Percentiles rank a stretch among this genome's conserved stretches.
phyloP scores from a whole-genome alignment of 2,113 vertebrate species.

The Cromileptes altivelis region DNA sequence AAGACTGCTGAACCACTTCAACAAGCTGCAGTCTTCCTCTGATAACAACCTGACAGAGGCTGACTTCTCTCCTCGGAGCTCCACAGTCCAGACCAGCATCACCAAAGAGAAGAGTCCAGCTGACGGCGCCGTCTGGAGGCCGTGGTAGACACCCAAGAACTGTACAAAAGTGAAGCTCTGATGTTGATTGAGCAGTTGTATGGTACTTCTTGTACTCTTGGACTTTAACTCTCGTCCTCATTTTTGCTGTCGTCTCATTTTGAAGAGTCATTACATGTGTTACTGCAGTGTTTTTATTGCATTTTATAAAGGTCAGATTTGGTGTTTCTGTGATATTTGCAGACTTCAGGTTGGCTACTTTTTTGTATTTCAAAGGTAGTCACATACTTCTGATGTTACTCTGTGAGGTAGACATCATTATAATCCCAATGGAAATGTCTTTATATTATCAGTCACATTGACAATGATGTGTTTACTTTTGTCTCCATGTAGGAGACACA shows the following conservation, averaged over 20 bases:
- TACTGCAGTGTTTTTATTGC: not conserved
- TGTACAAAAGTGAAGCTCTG: not conserved
- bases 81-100: constrained; percentile 51
- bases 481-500: constrained; percentile 10
- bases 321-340: constrained; percentile 60
- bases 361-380: constrained; percentile 21
- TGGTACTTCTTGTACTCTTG: not conserved
- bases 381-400: constrained; percentile 6
- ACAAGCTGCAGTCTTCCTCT: constrained; percentile 56
- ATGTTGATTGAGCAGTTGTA: not conserved
- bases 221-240: not conserved
- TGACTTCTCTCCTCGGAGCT: constrained; percentile 37
- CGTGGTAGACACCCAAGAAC: constrained; percentile 77
- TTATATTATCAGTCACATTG: not conserved
- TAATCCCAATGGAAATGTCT: constrained; percentile 40
- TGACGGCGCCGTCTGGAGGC: constrained; percentile 74
- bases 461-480: constrained; percentile 10
- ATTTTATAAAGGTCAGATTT: constrained; percentile 66
- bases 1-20: constrained; percentile 67
- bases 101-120: constrained; percentile 65
- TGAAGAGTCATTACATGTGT: constrained; percentile 19
- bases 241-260: constrained; percentile 9
- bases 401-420: constrained; percentile 29
- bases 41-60: not conserved
- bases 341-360: constrained; percentile 2